phyloP scores from a whole-genome alignment of 1,140 invertebrate genomes.

The Metopolophium dirhodum region DNA sequence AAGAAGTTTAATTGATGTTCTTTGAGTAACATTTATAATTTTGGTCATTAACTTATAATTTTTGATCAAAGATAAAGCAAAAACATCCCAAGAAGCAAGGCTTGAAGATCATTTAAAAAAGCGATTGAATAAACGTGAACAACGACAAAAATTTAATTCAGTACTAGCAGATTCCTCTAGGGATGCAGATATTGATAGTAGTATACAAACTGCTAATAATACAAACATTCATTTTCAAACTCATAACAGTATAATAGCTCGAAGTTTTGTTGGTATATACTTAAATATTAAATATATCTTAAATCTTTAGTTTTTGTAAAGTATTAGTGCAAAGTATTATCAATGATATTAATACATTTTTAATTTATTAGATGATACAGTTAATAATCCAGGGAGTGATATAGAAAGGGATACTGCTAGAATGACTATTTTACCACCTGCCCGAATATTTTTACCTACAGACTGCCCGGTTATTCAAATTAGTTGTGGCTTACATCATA shows the following conservation, averaged over 20 bases:
- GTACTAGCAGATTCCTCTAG: not conserved
- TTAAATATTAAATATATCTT: not conserved
- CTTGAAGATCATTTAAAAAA: constrained; percentile 68
- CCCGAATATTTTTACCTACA: constrained; percentile 73
- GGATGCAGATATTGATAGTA: not conserved
- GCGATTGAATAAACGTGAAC: constrained; percentile 68
- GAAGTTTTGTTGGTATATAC: constrained; percentile 17
- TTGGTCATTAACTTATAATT: not conserved
- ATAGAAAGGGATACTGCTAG: constrained; percentile 70
- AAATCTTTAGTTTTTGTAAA: not conserved
- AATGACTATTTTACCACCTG: constrained; percentile 80
- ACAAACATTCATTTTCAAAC: constrained; percentile 36
- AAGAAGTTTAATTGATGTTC: not conserved
- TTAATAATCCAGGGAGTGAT: constrained; percentile 64
- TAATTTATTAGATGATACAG: constrained; percentile 18
- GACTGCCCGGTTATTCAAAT: constrained; percentile 80
- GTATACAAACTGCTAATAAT: constrained; percentile 19
- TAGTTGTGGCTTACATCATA: constrained; percentile 89
- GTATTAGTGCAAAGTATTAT: not conserved
- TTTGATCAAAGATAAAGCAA: constrained; percentile 59
- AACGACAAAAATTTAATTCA: constrained; percentile 64
- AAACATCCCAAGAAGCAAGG: constrained; percentile 66
- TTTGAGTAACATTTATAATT: not conserved
- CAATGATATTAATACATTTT: not conserved
- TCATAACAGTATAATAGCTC: constrained; percentile 14